A percentile compares a stretch with the other conserved stretches of the same genome.
Evolutionary conservation across 2,797 vertebrate species (phyloP).

Genomic region (Anomalospiza imberbis): DNA sequence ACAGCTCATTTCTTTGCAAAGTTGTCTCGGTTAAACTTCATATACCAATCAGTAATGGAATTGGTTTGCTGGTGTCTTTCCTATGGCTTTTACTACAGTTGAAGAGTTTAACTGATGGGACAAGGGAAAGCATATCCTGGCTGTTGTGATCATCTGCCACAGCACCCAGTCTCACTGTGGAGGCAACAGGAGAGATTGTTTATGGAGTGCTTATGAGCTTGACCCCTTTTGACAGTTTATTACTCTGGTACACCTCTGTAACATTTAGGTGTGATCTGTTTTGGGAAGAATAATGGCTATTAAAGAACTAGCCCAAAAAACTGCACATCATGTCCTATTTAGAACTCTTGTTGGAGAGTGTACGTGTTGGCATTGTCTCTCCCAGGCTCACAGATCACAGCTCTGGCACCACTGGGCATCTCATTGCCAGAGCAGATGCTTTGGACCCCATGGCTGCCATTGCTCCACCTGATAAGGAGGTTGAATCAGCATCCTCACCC

Average conservation of each 20-base stretch:
- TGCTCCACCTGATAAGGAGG: neutral
- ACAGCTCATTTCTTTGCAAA: neutral
- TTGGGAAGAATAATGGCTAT: neutral
- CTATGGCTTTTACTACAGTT: neutral
- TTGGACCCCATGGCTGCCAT: neutral
- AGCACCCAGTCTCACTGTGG: neutral
- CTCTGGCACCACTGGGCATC: neutral
- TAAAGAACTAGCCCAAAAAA: neutral
- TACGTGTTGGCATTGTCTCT: fast-evolving
- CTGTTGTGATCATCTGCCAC: neutral
- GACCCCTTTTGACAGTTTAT: neutral
- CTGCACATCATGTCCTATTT: neutral
- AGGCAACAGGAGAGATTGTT: neutral
- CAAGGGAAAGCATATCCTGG: neutral
- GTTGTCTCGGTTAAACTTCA: neutral
- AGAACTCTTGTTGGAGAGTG: neutral
- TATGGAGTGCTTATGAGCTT: neutral
- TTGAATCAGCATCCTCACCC: neutral
- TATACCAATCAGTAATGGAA: neutral
- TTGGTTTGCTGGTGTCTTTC: neutral
- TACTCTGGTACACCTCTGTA: neutral
- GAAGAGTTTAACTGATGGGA: neutral
- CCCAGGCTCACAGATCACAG: fast-evolving
- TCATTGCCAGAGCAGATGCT: neutral
- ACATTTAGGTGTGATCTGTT: neutral